These are phyloP conservation scores for Bhutanitis thaidina DNA, from an alignment of 2,888 invertebrate species.

Conservation along the genomic window DNA sequence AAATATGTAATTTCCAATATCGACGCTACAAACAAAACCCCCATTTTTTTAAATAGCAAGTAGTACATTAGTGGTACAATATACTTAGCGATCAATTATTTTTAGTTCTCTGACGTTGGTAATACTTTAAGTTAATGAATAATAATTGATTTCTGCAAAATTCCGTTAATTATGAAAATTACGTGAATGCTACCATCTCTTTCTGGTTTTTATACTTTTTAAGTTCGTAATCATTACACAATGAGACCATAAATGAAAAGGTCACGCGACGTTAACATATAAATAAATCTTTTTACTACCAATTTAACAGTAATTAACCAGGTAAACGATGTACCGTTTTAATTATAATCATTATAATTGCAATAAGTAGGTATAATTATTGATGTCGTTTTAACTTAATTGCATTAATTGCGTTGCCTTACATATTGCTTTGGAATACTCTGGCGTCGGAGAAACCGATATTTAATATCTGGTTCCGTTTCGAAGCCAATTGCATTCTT, in stretches of 20 bases:
- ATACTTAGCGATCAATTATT: no score
- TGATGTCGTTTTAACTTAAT: slow-evolving; percentile 10
- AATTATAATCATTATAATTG: slow-evolving; percentile 14
- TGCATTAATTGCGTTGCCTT: slow-evolving; percentile 7
- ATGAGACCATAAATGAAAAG: slow-evolving; percentile 5
- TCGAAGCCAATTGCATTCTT: slow-evolving; percentile 1
- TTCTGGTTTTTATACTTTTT: background rate
- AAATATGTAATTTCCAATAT: no score
- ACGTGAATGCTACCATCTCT: background rate
- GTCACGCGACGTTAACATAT: slow-evolving; percentile 11
- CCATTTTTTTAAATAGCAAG: no score
- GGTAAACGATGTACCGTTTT: slow-evolving; percentile 9
- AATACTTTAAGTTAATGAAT: no score
- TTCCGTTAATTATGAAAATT: no score
- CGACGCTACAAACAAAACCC: no score
- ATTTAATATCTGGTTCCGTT: slow-evolving; percentile 4
- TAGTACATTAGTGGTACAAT: no score
- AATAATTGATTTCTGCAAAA: no score
- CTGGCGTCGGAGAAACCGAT: slow-evolving; percentile 10
- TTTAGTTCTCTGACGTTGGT: no score
- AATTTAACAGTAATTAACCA: slow-evolving; percentile 18
- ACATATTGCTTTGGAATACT: slow-evolving; percentile 1
- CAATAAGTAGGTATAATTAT: slow-evolving; percentile 8
- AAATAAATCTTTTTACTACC: slow-evolving; percentile 16
- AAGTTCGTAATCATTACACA: slow-evolving; percentile 5